Evolutionary conservation across 2,888 invertebrate species (phyloP).

Genomic region (Lordiphosa fenestrarum): DNA sequence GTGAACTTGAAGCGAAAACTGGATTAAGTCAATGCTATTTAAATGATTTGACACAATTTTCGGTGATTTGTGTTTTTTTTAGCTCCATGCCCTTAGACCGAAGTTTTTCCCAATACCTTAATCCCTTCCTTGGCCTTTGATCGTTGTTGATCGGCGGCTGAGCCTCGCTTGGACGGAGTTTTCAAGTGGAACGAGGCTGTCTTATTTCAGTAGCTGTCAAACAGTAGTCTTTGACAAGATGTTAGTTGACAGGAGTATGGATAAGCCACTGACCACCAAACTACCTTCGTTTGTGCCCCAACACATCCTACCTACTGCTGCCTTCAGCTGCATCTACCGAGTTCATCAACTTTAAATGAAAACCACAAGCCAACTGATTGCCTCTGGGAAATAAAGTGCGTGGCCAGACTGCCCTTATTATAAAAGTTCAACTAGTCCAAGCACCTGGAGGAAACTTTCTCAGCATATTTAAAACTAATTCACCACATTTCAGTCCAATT

Average conservation of each 20-base stretch:
- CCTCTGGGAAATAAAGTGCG: slow-evolving; percentile 17
- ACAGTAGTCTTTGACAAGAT: too few species aligned
- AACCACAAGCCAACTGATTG: slow-evolving; percentile 2
- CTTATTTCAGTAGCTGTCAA: too few species aligned
- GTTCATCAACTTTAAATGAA: slow-evolving; percentile 24
- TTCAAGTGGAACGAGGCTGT: too few species aligned
- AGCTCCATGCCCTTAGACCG: too few species aligned
- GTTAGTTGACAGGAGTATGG: too few species aligned
- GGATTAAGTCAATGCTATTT: slow-evolving; percentile 37
- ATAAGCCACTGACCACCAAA: too few species aligned
- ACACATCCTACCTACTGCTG: neutral
- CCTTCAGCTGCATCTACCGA: neutral
- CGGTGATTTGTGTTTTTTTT: neutral
- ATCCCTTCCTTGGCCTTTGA: too few species aligned
- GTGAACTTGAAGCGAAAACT: slow-evolving; percentile 69
- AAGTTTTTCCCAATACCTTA: too few species aligned
- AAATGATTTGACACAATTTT: slow-evolving; percentile 3
- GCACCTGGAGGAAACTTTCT: slow-evolving; percentile 41
- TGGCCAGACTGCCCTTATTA: slow-evolving; percentile 18
- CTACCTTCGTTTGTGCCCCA: neutral
- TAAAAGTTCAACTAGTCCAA: slow-evolving; percentile 19
- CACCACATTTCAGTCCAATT: slow-evolving; percentile 50
- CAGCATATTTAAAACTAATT: slow-evolving; percentile 66
- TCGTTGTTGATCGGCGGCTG: too few species aligned
- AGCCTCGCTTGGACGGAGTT: too few species aligned